Evolutionary conservation across 2,113 vertebrate species (phyloP).

Genomic region (Eulemur macaco): DNA sequence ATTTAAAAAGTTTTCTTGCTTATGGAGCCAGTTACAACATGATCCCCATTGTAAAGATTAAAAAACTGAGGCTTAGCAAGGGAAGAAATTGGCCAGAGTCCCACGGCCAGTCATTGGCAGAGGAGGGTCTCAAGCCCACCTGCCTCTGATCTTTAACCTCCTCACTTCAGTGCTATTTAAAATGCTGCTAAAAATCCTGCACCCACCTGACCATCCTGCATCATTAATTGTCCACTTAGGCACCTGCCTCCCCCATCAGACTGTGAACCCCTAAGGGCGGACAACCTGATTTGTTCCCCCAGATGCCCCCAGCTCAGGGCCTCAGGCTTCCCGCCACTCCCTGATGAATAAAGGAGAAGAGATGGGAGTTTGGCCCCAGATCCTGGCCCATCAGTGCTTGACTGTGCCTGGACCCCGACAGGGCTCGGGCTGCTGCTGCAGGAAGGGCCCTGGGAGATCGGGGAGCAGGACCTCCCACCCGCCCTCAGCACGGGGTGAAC

Average conservation of each 20-base stretch:
- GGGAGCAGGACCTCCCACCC: not conserved
- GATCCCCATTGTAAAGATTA: not conserved
- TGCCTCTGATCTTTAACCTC: not conserved
- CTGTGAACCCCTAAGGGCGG: not conserved
- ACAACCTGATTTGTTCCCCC: not conserved
- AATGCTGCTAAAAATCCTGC: not conserved
- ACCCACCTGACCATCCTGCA: not conserved
- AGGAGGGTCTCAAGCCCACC: not conserved
- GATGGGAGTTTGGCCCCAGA: accelerated
- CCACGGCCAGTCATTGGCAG: not conserved
- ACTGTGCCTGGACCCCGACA: not conserved
- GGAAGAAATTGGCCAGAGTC: not conserved
- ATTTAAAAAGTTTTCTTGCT: no score
- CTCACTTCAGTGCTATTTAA: not conserved
- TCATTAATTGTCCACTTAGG: not conserved
- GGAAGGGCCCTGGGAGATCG: no score
- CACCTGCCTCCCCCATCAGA: not conserved
- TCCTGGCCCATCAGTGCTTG: no score
- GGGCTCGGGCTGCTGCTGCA: not conserved
- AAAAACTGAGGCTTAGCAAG: not conserved
- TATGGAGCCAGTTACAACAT: no score
- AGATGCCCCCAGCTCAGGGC: not conserved
- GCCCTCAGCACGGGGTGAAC: not conserved
- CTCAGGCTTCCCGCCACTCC: not conserved
- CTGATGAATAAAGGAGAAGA: not conserved